Base-by-base conservation (phyloP, 2,888 invertebrate species). In the Eumacrocentrus americanus region DNA sequence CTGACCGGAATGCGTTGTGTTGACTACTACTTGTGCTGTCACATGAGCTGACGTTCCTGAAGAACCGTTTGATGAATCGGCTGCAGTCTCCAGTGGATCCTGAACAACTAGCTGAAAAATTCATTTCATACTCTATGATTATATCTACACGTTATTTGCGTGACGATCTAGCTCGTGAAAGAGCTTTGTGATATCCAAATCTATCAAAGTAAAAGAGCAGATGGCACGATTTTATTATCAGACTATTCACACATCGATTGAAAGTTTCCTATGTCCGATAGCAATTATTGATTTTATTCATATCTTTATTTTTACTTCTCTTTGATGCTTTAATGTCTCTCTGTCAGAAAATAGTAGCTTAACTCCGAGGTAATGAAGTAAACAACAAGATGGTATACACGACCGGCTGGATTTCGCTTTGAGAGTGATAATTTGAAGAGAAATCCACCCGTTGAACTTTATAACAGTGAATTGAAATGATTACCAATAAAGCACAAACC, bases 61-160 rank as follows among this genome's bases (percentile, higher is more conserved):
- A 61, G 85, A 85, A 70, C 85, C 84, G 81, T 85, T 84, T 68
- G 85, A 85, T n/a, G 85, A 85, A 72, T 85, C 85, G 52, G 83
- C 84, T 38, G 84, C 81, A 70, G 83, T 83, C 72, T 85, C 85
- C 67, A 85, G 76, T 38, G 83, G 66, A 70, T 81, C 80, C 69
- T 80, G 80, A 46, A 81, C 80, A 64, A 81, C 72, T 51, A 81
- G 71, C 80, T 81, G 69, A 59, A 40, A 50, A 16, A n/a, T n/a
- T n/a, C n/a, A n/a, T n/a, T n/a, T n/a, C n/a, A n/a, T n/a, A n/a
- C 3, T 37, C 38, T 37, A 23, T 70, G 68, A 48, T 59, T 50
- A n/a, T 12, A 12, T 38, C 48, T 37, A 44, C 14, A 22, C 12
- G 0, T 14, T 12, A 35, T 52, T 46, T 44, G 6, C 20, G 18